phyloP scores from a whole-genome alignment of 2,888 invertebrate genomes.

The Hypomecis atomaria region DNA sequence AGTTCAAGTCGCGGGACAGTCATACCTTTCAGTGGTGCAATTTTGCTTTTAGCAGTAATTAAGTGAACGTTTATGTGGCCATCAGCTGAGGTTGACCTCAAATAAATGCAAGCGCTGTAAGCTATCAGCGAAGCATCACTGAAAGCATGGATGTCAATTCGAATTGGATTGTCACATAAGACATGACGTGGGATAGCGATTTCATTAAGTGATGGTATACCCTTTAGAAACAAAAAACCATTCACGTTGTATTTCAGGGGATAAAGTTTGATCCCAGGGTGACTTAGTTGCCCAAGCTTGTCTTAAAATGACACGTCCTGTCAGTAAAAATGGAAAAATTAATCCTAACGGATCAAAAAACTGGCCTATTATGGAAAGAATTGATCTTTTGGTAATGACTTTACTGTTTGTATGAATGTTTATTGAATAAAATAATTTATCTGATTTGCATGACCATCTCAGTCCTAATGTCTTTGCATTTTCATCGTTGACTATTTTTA shows the following conservation, averaged over 20 bases:
- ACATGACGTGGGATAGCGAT: background rate
- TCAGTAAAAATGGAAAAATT: too few species aligned
- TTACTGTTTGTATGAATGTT: background rate
- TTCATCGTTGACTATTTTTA: background rate
- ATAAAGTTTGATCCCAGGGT: background rate
- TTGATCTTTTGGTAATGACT: background rate
- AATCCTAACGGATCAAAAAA: too few species aligned
- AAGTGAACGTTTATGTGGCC: background rate
- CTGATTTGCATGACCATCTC: background rate
- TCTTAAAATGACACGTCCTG: background rate
- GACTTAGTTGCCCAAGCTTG: background rate
- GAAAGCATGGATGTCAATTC: background rate
- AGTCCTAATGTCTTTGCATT: background rate
- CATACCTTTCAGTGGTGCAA: background rate
- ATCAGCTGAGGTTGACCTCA: background rate
- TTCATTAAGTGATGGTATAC: background rate
- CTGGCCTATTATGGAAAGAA: background rate
- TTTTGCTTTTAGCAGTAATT: background rate
- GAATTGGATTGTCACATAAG: background rate
- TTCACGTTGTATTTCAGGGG: background rate
- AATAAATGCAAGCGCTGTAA: background rate
- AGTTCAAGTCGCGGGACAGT: conserved; percentile 3
- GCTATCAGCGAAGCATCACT: background rate
- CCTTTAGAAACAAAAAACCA: background rate
- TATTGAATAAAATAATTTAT: background rate